Conservation (phyloP, 1,140 invertebrate genomes). For the Eumaeus atala region DNA sequence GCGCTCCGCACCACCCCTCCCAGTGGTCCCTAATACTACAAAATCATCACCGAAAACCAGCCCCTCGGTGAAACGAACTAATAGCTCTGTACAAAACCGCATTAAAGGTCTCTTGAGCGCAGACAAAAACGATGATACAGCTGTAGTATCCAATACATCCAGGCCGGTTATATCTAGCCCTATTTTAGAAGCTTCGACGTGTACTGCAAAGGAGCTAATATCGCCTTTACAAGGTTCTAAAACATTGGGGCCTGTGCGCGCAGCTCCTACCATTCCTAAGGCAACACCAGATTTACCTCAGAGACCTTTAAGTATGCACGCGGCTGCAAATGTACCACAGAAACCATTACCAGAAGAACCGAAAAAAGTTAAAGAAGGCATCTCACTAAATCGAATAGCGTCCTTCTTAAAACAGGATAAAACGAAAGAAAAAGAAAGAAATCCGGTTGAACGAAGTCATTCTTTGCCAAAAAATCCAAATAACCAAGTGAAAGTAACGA, state of each 20-base stretch:
- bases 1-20: conserved; percentile 68
- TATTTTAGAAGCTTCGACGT: conserved; percentile 85
- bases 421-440: conserved; percentile 74
- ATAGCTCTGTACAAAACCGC: conserved; percentile 59
- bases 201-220: conserved; percentile 82
- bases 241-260: conserved; percentile 72
- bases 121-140: conserved; percentile 47
- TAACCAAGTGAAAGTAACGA: conserved; percentile 76
- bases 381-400: conserved; percentile 82
- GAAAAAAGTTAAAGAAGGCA: conserved; percentile 75
- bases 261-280: conserved; percentile 73
- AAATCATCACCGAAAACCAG: conserved; percentile 49
- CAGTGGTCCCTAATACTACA: conserved; percentile 47
- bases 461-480: conserved; percentile 76
- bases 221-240: conserved; percentile 71
- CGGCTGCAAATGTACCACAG: conserved; percentile 52
- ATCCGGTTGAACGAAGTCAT: conserved; percentile 74
- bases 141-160: conserved; percentile 56
- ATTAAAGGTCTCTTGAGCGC: conserved; percentile 72
- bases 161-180: conserved; percentile 86
- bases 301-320: conserved; percentile 73
- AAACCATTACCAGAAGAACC: conserved; percentile 65
- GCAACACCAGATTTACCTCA: conserved; percentile 49
- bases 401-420: conserved; percentile 83
- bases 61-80: conserved; percentile 55